phyloP scores from a whole-genome alignment of 2,888 invertebrate genomes.

The Amiota communis region DNA sequence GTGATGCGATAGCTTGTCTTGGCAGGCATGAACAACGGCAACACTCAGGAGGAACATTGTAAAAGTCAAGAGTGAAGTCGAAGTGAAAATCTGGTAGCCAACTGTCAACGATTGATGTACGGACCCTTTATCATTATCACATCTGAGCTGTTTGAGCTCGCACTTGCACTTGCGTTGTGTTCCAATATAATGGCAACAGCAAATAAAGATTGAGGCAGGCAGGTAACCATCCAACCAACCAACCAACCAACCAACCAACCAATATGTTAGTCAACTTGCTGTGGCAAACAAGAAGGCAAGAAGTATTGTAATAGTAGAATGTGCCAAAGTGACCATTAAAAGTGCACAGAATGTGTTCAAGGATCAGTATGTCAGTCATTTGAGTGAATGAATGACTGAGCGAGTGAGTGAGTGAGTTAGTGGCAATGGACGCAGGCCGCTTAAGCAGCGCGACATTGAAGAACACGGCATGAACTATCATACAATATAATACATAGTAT shows the following conservation, averaged over 20 bases:
- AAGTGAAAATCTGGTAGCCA: constrained; percentile 64
- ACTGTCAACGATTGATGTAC: constrained; percentile 67
- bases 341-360: constrained; percentile 22
- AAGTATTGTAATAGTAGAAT: background rate
- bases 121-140: constrained; percentile 68
- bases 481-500: no score
- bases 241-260: background rate
- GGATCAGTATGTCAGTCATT: constrained; percentile 19
- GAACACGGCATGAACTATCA: constrained; percentile 20
- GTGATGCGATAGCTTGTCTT: background rate
- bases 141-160: constrained; percentile 51
- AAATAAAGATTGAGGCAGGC: background rate
- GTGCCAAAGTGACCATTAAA: constrained; percentile 30
- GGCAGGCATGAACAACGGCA: background rate
- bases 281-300: background rate
- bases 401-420: background rate
- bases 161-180: constrained; percentile 26
- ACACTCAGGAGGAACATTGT: no score
- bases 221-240: no score
- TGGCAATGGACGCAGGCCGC: constrained; percentile 23
- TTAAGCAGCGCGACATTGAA: constrained; percentile 32
- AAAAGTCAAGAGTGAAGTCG: constrained; percentile 23
- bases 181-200: constrained; percentile 4
- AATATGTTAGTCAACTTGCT: background rate
- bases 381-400: background rate